Base-by-base conservation (phyloP, 64 coral and sea anemone species). In the Pocillopora verrucosa region DNA sequence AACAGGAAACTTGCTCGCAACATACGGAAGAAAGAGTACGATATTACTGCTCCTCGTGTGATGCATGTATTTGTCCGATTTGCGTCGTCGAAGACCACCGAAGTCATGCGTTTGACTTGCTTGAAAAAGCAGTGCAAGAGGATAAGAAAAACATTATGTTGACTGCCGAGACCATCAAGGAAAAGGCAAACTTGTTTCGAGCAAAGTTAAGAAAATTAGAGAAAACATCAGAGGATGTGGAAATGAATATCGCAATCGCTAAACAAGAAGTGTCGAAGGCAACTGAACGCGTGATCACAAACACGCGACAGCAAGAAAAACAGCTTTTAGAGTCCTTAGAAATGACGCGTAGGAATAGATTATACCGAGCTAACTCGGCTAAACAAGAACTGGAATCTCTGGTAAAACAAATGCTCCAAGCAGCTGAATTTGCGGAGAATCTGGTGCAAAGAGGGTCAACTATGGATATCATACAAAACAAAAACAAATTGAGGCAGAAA, bases 31-130 rank as follows among this genome's bases (percentile, higher is more conserved):
- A 87, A 22, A 38, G 14, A 9, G 3, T 63, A 12, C 70, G 67
- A 59, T 87, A 63, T 26, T 87, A 9, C 15, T 87, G 84, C 17
- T 26, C 11, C 57, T 56, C 68, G 84, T 87, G 84, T 41, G 64
- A 57, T 17, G 65, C 59, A 0, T 87, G 64, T 19, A 13, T 87
- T 6, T 87, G 84, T 63, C 84, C 41, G 7, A 51, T 51, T 51
- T 51, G 41, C 41, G 41, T 51, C 3, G 1, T 0, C 7, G 41
- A 51, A 56, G 17, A 58, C 37, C 84, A 87, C 41, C 56, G 73
- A 30, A 22, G 72, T 16, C 84, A 87, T 38, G 67, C 70, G 59
- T 72, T 73, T 15, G 56, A 36, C 1, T 24, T 87, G 10, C 26
- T 87, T 13, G 65, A 87, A 14, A n/a, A 59, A 87, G 73, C 84